Conservation (phyloP, 1,140 invertebrate genomes). For the Scaptodrosophila lebanonensis region DNA sequence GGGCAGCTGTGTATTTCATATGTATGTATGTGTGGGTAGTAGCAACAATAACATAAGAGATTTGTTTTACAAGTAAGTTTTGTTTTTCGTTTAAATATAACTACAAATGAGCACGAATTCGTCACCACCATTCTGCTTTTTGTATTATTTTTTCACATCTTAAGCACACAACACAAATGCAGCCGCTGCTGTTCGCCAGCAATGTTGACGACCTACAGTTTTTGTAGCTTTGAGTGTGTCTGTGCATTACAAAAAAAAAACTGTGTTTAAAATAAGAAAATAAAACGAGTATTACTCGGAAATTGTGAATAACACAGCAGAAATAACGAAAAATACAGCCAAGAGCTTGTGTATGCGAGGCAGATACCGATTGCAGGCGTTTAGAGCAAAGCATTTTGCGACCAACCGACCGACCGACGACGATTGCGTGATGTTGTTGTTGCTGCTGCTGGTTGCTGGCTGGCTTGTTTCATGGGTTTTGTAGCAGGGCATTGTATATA, state of each 20-base stretch:
- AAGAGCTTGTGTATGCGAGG: constrained; percentile 5
- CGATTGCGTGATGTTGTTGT: constrained; percentile 24
- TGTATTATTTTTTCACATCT: constrained; percentile 6
- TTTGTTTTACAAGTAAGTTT: constrained; percentile 48
- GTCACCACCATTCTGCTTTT: constrained; percentile 54
- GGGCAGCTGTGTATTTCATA: constrained; percentile 6
- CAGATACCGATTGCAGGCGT: constrained; percentile 29
- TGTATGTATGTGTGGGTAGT: constrained; percentile 17
- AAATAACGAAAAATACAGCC: constrained; percentile 12
- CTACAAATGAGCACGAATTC: constrained; percentile 55
- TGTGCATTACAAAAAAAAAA: constrained; percentile 22
- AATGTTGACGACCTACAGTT: constrained; percentile 18
- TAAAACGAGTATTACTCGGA: constrained; percentile 71
- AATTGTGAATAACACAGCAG: constrained; percentile 61
- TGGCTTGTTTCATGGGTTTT: constrained; percentile 11
- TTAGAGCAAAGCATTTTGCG: constrained; percentile 28
- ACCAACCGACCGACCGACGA: neutral
- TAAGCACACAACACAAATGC: constrained; percentile 14
- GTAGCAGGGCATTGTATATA: too few relatives aligned
- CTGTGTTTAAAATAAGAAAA: constrained; percentile 28
- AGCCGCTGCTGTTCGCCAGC: constrained; percentile 19
- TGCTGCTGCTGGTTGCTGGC: constrained; percentile 35
- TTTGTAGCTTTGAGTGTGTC: too few relatives aligned
- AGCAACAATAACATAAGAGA: constrained; percentile 26
- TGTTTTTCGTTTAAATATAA: constrained; percentile 49